Percentiles rank a stretch among this genome's conserved stretches.
Conservation (phyloP, 1,140 invertebrate species). For the Platyscapa corneri region DNA sequence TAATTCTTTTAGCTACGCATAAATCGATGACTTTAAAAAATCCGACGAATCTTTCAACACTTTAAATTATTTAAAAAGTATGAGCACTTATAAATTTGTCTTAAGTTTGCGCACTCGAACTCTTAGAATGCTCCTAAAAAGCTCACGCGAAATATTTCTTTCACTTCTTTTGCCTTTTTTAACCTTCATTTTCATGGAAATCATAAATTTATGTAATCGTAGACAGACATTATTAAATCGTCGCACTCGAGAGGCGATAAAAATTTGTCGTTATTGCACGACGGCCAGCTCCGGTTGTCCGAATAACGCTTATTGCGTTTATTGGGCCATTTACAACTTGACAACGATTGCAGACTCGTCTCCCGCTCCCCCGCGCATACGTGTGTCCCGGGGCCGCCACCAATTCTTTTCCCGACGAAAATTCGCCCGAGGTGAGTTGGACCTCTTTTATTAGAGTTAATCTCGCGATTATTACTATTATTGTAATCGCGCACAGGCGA, state of each 20-base stretch:
- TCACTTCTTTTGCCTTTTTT: too few relatives aligned
- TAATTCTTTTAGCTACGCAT: too few relatives aligned
- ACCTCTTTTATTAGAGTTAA: conserved; percentile 45
- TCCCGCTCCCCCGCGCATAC: not conserved
- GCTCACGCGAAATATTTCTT: too few relatives aligned
- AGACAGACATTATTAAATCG: not conserved
- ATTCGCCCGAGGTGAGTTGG: conserved; percentile 3
- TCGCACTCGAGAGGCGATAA: conserved; percentile 28
- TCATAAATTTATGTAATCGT: not conserved
- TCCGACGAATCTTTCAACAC: too few relatives aligned
- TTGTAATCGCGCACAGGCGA: conserved; percentile 2
- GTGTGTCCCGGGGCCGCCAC: not conserved
- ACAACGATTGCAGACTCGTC: conserved; percentile 1
- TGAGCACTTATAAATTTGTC: too few relatives aligned
- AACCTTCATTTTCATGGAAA: not conserved
- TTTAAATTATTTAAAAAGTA: too few relatives aligned
- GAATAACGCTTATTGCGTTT: conserved; percentile 33
- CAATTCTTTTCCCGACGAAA: not conserved
- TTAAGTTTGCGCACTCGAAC: too few relatives aligned
- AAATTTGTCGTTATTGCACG: conserved; percentile 35
- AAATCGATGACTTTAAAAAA: too few relatives aligned
- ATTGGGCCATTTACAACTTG: conserved; percentile 36
- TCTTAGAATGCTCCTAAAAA: too few relatives aligned
- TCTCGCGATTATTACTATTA: conserved; percentile 41
- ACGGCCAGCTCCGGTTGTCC: not conserved